Evolutionary conservation across 64 coral and sea anemone species (phyloP).

Genomic region (Montipora sp.): DNA sequence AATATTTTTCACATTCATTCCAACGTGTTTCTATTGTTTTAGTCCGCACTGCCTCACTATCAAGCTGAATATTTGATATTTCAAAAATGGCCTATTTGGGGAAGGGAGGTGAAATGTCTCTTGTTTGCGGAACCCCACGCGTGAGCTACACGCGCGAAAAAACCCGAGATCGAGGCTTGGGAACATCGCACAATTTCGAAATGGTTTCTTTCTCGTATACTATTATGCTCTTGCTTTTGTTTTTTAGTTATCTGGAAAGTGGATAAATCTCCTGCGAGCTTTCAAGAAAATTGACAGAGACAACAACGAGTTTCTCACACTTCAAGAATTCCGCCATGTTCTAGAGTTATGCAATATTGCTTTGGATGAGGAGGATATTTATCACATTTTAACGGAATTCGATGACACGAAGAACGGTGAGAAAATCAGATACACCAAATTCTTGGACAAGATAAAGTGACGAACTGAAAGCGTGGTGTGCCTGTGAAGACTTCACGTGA

Average conservation of each 20-base stretch:
- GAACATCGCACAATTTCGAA: too few relatives aligned
- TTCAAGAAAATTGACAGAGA: constrained; percentile 91
- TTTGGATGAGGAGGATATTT: constrained; percentile 94
- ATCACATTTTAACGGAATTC: constrained; percentile 88
- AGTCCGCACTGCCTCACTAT: too few relatives aligned
- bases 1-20: too few relatives aligned
- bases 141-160: too few relatives aligned
- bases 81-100: too few relatives aligned
- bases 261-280: constrained; percentile 88
- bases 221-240: not conserved
- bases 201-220: too few relatives aligned
- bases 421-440: constrained; percentile 72
- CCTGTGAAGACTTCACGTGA: not conserved
- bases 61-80: too few relatives aligned
- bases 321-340: constrained; percentile 96
- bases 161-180: too few relatives aligned
- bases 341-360: constrained; percentile 81
- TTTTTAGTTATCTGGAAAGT: constrained; percentile 87
- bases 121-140: too few relatives aligned
- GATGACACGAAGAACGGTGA: constrained; percentile 75
- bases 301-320: constrained; percentile 86
- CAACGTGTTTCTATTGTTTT: too few relatives aligned
- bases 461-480: not conserved
- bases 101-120: too few relatives aligned
- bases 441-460: constrained; percentile 71